Evolutionary conservation across 2,888 invertebrate species (phyloP).

Genomic region (Cantharis rustica): DNA sequence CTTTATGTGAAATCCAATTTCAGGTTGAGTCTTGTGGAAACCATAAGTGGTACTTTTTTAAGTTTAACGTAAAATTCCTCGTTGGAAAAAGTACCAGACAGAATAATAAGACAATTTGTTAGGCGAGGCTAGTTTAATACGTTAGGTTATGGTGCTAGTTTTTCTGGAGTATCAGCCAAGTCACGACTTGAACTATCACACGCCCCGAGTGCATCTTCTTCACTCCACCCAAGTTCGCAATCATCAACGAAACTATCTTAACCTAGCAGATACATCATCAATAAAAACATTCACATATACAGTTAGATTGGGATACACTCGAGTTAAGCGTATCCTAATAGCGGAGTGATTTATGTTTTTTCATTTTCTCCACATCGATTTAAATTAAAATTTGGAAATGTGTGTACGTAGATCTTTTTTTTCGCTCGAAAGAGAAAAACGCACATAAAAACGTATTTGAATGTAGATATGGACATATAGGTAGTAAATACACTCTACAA

Average conservation of each 20-base stretch:
- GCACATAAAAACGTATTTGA: slow-evolving; percentile 48
- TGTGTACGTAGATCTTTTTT: background rate
- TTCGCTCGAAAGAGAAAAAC: slow-evolving; percentile 33
- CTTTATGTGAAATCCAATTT: background rate
- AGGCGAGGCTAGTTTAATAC: slow-evolving; percentile 13
- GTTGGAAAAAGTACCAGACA: background rate
- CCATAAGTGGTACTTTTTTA: background rate
- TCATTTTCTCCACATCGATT: background rate
- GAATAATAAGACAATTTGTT: slow-evolving; percentile 11
- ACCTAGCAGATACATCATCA: slow-evolving; percentile 35
- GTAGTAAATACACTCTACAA: slow-evolving; percentile 33
- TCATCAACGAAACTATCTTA: slow-evolving; percentile 26
- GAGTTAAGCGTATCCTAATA: background rate
- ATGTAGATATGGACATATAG: slow-evolving; percentile 47
- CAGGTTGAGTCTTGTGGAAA: background rate
- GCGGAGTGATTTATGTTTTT: background rate
- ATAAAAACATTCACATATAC: slow-evolving; percentile 29
- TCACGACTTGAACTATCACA: slow-evolving; percentile 67
- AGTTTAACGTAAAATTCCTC: background rate
- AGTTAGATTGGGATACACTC: slow-evolving; percentile 16
- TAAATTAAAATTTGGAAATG: background rate
- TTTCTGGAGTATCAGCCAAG: slow-evolving; percentile 48
- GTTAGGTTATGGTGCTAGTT: slow-evolving; percentile 36
- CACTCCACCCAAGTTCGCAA: slow-evolving; percentile 30
- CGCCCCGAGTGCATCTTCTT: slow-evolving; percentile 54